Base-by-base conservation (phyloP, 1,140 invertebrate genomes). In the Euwallacea similis region DNA sequence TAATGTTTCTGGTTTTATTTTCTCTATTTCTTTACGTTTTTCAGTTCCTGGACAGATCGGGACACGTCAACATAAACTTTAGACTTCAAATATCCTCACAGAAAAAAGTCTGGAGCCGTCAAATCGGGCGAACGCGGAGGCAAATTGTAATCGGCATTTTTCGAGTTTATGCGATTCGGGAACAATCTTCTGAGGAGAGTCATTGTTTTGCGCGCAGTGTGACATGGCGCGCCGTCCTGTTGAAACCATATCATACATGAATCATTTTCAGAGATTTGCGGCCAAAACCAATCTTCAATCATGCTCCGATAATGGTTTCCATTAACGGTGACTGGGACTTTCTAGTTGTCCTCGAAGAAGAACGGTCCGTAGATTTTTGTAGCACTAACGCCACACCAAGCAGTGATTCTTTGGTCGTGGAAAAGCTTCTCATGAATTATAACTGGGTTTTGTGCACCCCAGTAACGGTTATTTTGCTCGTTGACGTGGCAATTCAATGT, bases 341-440 rank as follows among this genome's bases (percentile, higher is more conserved):
- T 10, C 6, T 69, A 64, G 46, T 47, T 47, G 58, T 21, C 72
- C 69, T 75, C 62, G 71, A 73, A 76, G 67, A 75, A 78, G 74
- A 61, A 73, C 0, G 71, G 73, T 42, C 75, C 71, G 63, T 74
- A 73, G 69, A 78, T 76, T 69, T 63, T 72, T 7, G 13, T 64
- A 21, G 41, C 62, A 44, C 61, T 56, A 56, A 16, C 16, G 54
- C 9, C 72, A 60, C 60, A 69, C 72, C 72, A 73, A 70, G 64
- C 72, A 64, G 66, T 73, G 10, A 73, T 63, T 42, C 54, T 46
- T 46, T 44, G 16, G 11, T 44, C 44, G 66, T 73, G 71, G 8
- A 73, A 33, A 41, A 50, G 66, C 50, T 41, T 58, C 44, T 73
- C 42, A 54, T 71, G 72, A 42, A 66, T 50, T 13, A 53, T 43